Conservation (phyloP, 2,113 vertebrate species). For the Pomatorhinus ruficollis region DNA sequence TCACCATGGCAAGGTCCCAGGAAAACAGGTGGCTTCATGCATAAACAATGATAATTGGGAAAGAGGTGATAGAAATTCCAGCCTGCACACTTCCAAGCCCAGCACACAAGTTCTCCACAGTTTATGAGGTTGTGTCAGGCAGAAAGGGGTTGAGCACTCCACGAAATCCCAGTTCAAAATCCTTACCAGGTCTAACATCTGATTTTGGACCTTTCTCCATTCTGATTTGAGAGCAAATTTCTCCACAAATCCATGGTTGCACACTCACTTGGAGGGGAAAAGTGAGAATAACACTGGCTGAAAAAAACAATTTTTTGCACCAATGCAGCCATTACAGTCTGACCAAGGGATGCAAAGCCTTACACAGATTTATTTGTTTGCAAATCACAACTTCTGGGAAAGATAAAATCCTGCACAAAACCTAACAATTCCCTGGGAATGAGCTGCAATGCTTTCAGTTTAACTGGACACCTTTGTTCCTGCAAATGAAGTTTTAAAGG, state of each 20-base stretch:
- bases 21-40: slow-evolving; percentile 62
- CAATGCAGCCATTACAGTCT: not conserved
- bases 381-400: not conserved
- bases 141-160: not conserved
- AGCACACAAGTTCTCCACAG: not conserved
- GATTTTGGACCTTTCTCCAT: not conserved
- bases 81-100: slow-evolving; percentile 13
- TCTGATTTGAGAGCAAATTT: not conserved
- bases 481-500: not conserved
- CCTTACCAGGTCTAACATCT: not conserved
- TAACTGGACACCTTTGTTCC: not conserved
- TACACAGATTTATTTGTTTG: accelerated
- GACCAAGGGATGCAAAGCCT: not conserved
- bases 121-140: not conserved
- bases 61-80: slow-evolving; percentile 63
- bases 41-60: slow-evolving; percentile 27
- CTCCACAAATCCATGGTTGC: not conserved
- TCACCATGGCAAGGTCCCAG: slow-evolving; percentile 54
- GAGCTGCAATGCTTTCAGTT: not conserved
- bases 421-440: not conserved
- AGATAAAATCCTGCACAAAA: not conserved
- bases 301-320: not conserved
- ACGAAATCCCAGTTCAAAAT: not conserved
- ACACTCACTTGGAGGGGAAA: not conserved
- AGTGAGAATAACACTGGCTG: not conserved